Evolutionary conservation across 2,888 invertebrate genomes (phyloP), one percentile per base, ranked within the genome.

Genomic region (Cephus spinipes): DNA sequence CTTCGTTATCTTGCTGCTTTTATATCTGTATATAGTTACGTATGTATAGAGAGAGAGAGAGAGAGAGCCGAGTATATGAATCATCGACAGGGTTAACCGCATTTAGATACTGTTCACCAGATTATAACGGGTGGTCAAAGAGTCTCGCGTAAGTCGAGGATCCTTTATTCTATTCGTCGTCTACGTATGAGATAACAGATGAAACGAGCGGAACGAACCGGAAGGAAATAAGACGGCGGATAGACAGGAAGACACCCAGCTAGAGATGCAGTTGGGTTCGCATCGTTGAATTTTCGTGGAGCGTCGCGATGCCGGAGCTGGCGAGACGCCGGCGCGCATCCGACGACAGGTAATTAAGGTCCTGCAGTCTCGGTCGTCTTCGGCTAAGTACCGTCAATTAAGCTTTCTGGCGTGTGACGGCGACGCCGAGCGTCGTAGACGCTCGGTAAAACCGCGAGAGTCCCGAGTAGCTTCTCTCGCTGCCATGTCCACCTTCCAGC

Each of bases 331-430:
- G 31, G 32, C 30, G 32, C 30, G 71, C 32, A 71, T 71, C 71
- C 71, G 71, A 55, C 81, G 85, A 82, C 84, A 83, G 84, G 83
- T 84, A 84, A 84, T 83, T 84, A 84, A 81, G 80, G 79, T 75
- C 73, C 81, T 36, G 40, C 79, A 75, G 79, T 33, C 75, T 68
- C 75, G 81, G 80, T 76, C 75, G 78, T 81, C 82, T 81, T 79
- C 76, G 68, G 80, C 80, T 84, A 85, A 85, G 83, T 83, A 81
- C 81, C 84, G 84, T 82, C 85, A 85, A 85, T 85, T 85, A 85
- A 83, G 82, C 81, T 80, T 80, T 82, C 82, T 77, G 81, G 75
- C 80, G 76, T 80, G 35, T 74, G 74, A 36, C 73, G 76, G 80
- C 75, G 77, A 81, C 80, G 81, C 71, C 73, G 35, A 12, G 75